A percentile compares a stretch with the other conserved stretches of the same genome.
phyloP scores from a whole-genome alignment of 92 coral and sea anemone species.

The Umimayanthus chanpuru region DNA sequence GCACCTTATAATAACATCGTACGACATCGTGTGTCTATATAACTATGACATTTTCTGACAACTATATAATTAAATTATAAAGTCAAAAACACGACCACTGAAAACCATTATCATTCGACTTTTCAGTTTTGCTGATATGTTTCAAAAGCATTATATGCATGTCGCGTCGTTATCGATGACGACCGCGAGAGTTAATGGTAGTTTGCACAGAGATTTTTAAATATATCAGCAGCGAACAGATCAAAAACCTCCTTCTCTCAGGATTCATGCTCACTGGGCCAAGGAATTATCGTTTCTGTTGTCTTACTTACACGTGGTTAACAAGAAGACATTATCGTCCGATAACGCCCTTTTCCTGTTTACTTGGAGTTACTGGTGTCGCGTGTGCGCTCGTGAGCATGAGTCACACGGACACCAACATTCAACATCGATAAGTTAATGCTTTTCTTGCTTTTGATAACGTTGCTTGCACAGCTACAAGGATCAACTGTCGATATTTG shows the following conservation, averaged over 20 bases:
- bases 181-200: background rate
- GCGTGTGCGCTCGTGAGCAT: background rate
- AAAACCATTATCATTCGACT: background rate
- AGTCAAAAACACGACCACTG: background rate
- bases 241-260: background rate
- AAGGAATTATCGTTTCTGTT: background rate
- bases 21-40: background rate
- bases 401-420: no score
- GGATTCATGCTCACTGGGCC: background rate
- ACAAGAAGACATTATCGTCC: slow-evolving; percentile 4
- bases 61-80: background rate
- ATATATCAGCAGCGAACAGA: no score
- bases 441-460: no score
- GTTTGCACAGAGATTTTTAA: no score
- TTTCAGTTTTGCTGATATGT: background rate
- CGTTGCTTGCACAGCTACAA: no score
- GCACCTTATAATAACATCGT: background rate
- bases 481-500: no score
- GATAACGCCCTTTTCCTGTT: slow-evolving; percentile 30
- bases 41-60: background rate
- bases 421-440: no score
- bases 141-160: background rate
- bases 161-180: no score
- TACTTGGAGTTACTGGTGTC: background rate
- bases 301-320: background rate